A percentile compares a stretch with the other conserved stretches of the same genome.
These are phyloP conservation scores for Nyctalus aviator DNA, from an alignment of 2,797 vertebrate genomes.

Conservation along the genomic window DNA sequence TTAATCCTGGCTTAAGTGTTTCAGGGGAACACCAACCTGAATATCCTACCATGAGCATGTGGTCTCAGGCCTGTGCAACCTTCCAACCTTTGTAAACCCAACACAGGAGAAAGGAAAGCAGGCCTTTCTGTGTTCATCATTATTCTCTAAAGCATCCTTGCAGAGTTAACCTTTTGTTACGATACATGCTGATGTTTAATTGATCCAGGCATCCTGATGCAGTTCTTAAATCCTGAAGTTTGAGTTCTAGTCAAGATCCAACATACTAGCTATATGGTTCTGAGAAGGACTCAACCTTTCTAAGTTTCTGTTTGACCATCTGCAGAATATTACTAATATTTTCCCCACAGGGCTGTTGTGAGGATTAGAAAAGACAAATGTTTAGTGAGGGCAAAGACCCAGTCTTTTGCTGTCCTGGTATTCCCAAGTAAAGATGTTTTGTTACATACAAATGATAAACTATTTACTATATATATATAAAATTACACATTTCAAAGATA, in stretches of 20 bases:
- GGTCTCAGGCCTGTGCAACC: not conserved
- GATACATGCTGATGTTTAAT: not conserved
- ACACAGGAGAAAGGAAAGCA: not conserved
- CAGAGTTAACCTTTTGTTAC: not conserved
- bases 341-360: not conserved
- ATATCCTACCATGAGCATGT: not conserved
- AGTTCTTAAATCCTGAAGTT: not conserved
- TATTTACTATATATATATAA: not conserved
- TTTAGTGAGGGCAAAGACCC: not conserved
- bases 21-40: conserved; percentile 12
- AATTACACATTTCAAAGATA: not conserved
- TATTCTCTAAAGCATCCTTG: not conserved
- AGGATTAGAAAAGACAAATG: not conserved
- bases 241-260: not conserved
- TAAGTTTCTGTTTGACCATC: not conserved
- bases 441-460: not conserved
- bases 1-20: conserved; percentile 19
- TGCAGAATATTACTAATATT: not conserved
- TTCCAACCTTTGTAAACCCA: not conserved
- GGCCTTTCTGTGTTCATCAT: not conserved
- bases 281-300: not conserved
- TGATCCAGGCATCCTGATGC: not conserved
- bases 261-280: not conserved
- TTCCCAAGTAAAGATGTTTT: not conserved
- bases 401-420: not conserved